Conservation (phyloP, 2,888 invertebrate species). For the Patella pellucida region DNA sequence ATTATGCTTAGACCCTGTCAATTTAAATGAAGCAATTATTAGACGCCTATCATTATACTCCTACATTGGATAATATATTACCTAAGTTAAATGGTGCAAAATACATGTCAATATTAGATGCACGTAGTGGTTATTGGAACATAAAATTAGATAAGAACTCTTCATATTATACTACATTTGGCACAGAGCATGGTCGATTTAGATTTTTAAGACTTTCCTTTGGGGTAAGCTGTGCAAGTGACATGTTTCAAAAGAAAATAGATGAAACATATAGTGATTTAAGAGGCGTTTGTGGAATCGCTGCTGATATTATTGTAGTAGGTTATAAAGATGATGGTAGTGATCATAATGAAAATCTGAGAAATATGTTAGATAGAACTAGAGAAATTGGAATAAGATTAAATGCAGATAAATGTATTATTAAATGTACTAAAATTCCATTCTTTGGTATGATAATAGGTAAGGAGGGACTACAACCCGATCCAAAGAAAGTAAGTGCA, state of each 20-base stretch:
- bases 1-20: constrained; percentile 5
- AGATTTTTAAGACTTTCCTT: background rate
- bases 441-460: constrained; percentile 7
- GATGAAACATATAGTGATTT: background rate
- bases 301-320: background rate
- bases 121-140: constrained; percentile 3
- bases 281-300: constrained; percentile 2
- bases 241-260: constrained; percentile 10
- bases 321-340: constrained; percentile 9
- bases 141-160: constrained; percentile 1
- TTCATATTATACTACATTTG: constrained; percentile 6
- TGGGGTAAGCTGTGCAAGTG: constrained; percentile 6
- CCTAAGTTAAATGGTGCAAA: background rate
- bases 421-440: constrained; percentile 10
- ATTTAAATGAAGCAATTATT: constrained; percentile 5
- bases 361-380: constrained; percentile 1
- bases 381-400: background rate
- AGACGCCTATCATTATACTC: constrained; percentile 8
- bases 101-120: constrained; percentile 4
- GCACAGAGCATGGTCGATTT: constrained; percentile 4
- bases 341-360: constrained; percentile 6
- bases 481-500: background rate
- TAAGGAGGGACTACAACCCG: background rate
- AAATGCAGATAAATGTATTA: constrained; percentile 4
- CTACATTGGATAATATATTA: constrained; percentile 5